These are phyloP conservation scores for Myotis findleyi DNA, from an alignment of 2,797 vertebrate species.

Conservation along the genomic window DNA sequence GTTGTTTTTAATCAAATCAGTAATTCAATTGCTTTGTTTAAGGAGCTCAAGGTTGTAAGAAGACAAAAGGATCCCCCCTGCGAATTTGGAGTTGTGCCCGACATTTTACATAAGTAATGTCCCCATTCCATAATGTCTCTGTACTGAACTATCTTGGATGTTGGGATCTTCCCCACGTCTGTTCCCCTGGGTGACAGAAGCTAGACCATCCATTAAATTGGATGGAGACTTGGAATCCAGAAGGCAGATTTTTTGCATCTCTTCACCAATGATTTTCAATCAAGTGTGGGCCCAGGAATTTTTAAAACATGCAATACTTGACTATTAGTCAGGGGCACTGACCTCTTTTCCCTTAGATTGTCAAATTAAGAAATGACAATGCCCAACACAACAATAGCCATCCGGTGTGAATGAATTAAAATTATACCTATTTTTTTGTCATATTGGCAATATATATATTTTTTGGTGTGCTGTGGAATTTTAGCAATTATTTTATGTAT, in stretches of 20 bases:
- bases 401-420: not conserved
- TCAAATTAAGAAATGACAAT: not conserved
- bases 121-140: not conserved
- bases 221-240: not conserved
- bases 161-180: not conserved
- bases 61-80: slow-evolving; percentile 33
- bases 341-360: not conserved
- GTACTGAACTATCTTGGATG: not conserved
- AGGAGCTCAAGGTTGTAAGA: slow-evolving; percentile 41
- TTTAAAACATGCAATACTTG: not conserved
- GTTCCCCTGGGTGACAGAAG: not conserved
- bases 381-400: not conserved
- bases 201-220: not conserved
- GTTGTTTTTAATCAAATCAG: slow-evolving; percentile 61
- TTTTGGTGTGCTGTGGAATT: not conserved
- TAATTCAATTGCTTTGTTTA: slow-evolving; percentile 62
- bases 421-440: not conserved
- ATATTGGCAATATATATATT: not conserved
- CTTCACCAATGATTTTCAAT: not conserved
- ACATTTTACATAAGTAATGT: slow-evolving; percentile 29
- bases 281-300: not conserved
- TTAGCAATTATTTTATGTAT: not conserved
- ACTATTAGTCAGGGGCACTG: not conserved
- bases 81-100: slow-evolving; percentile 9
- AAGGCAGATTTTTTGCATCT: not conserved